Base-by-base conservation (phyloP, 2,888 invertebrate genomes). In the Eupithecia tripunctaria region DNA sequence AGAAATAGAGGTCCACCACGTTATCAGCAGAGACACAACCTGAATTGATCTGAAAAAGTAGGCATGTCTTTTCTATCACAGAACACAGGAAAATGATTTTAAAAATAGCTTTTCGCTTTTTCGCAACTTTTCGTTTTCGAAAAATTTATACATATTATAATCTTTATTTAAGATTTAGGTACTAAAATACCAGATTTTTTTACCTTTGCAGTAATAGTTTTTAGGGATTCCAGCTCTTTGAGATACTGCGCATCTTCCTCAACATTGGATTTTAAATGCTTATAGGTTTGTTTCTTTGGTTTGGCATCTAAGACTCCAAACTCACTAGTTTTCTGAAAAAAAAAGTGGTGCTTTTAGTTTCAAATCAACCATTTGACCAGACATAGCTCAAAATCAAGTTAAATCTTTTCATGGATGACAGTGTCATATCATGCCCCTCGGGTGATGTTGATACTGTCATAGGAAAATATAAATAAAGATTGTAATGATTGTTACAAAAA, bases 181-280 rank as follows among this genome's bases (percentile, higher is more conserved):
- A 6, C 32, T 6, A 0, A 32, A 32, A 32, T 32, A 6, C 6
- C 6, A 32, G 32, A 6, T 32, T 32, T 32, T 32, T 4, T 32
- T 86, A 93, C 94, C 91, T 95, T 95, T 29, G 95, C 88, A 74
- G 94, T 94, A 76, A 96, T 94, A 64, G 95, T 94, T 81, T 95
- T 95, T 59, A 97, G 87, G 27, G 95, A 86, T 78, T 95, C 95
- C 21, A 96, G 88, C 87, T 97, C 96, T 77, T 94, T 93, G 10
- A 97, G 84, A 85, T 96, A 96, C 76, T 95, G 94, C 21, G 92
- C 90, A 82, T 96, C 96, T 83, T 96, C 96, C 27, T 96, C 96
- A 51, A 94, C 86, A 14, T 84, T 83, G 47, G 81, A 78, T 78
- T 94, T 94, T 74, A 95, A 82, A 76, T 93, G 86, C 38, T 85